Base-by-base conservation (phyloP, 2,113 vertebrate genomes). In the Psittacula cyanocephala region DNA sequence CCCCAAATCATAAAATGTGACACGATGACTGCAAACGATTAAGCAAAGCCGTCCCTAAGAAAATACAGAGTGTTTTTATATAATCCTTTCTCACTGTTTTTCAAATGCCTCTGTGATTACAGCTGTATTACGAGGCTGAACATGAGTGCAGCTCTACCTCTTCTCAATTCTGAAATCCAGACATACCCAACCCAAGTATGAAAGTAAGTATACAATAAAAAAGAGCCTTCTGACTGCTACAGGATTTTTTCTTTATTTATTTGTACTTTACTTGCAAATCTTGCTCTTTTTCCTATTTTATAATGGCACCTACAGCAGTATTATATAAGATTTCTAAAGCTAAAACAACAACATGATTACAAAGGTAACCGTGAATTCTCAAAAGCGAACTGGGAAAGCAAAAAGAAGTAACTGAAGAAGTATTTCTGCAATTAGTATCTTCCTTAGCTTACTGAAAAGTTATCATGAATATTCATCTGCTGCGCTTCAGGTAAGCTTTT, bases 11-110 rank as follows among this genome's bases (percentile, higher is more conserved):
- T 6, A 27, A 59, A 33, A 57, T 24, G 11, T 59, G 46, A 55
- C 82, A 37, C 0, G 0, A 29, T 6, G 44, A 50, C 39, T 47
- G n/a, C 52, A 76, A 65, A 39, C 35, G 47, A 71, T 71, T 18
- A 50, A 59, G 29, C 17, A 47, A 90, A 53, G 29, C 23, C 3
- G 0, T 44, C 53, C 31, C 53, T 20, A n/a, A 75, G 47, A 71
- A 84, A 68, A 53, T 28, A 59, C 17, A 11, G 2, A 5, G 22
- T 20, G 29, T 27, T 88, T 82, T 80, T 37, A 60, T 1, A n/a
- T 52, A 84, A 55, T 16, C 55, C 49, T 35, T 70, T 53, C 55
- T 74, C 1, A 3, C 49, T 64, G 44, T 27, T 88, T 44, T 55
- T 50, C 57, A 57, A 46, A 93, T 20, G 44, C 60, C 75, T 75